Conservation (phyloP, 2,113 vertebrate species). For the rabbit (Oryctolagus cuniculus) region DNA sequence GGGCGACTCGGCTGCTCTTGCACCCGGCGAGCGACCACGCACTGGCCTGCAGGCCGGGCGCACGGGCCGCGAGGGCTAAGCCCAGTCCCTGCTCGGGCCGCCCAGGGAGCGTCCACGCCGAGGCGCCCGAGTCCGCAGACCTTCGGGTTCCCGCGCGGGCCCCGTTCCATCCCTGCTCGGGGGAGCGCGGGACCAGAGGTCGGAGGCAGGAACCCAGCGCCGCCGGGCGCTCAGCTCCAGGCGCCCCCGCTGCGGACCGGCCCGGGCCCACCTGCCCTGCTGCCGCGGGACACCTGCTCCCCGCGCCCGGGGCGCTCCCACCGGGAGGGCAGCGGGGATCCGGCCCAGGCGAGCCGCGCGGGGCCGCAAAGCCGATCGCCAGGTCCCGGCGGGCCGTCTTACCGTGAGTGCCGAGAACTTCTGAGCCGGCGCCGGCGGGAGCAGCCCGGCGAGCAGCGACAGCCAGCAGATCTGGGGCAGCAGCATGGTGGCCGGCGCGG, state of each 20-base stretch:
- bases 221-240: too few species aligned
- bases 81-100: rapidly evolving
- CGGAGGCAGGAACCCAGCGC: rapidly evolving
- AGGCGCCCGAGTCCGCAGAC: too few species aligned
- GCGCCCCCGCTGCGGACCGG: rapidly evolving
- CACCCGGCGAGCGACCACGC: background rate
- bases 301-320: background rate
- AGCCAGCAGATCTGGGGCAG: slow-evolving; percentile 75
- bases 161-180: rapidly evolving
- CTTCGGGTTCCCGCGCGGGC: background rate
- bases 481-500: slow-evolving; percentile 82
- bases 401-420: slow-evolving; percentile 89
- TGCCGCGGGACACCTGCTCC: slow-evolving; percentile 40
- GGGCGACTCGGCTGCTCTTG: too few species aligned
- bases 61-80: background rate
- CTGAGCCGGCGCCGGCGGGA: slow-evolving; percentile 84
- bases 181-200: rapidly evolving
- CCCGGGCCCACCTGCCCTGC: background rate
- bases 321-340: background rate
- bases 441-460: slow-evolving; percentile 83
- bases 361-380: background rate
- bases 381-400: slow-evolving; percentile 68
- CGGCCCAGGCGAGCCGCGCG: too few species aligned
- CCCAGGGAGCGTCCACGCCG: background rate
- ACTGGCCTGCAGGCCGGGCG: background rate